These are phyloP conservation scores for Protosalanx chinensis DNA, from an alignment of 2,797 vertebrate genomes.

Conservation along the genomic window DNA sequence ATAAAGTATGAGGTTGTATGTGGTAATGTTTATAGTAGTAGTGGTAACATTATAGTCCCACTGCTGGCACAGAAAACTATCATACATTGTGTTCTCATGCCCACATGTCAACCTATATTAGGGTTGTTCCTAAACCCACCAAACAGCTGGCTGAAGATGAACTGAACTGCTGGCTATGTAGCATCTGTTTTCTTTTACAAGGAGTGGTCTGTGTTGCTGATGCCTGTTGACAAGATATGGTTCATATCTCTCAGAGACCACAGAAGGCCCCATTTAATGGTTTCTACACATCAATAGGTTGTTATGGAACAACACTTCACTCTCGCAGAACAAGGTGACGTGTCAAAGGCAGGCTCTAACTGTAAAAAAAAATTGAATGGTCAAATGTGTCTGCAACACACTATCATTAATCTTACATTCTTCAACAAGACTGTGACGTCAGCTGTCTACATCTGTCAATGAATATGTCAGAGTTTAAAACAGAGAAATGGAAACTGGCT, in stretches of 20 bases:
- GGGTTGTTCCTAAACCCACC: slow-evolving; percentile 47
- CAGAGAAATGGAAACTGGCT: neutral
- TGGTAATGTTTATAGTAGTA: neutral
- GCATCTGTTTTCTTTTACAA: slow-evolving; percentile 50
- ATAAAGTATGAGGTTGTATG: neutral
- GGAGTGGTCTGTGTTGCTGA: slow-evolving; percentile 51
- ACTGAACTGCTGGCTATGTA: slow-evolving; percentile 30
- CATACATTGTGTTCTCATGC: slow-evolving; percentile 2
- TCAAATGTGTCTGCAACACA: neutral
- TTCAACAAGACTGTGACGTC: neutral
- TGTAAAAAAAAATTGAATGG: neutral
- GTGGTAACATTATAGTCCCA: no score
- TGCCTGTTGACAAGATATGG: slow-evolving; percentile 53
- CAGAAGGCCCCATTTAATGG: slow-evolving; percentile 3
- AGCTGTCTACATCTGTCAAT: neutral
- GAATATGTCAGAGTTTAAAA: neutral
- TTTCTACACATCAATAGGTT: neutral
- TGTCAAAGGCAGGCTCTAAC: slow-evolving; percentile 30
- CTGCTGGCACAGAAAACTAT: neutral
- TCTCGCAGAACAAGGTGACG: slow-evolving; percentile 1
- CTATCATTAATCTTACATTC: neutral
- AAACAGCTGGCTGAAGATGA: slow-evolving; percentile 57
- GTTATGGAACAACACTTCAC: slow-evolving; percentile 32
- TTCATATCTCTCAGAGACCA: slow-evolving; percentile 36
- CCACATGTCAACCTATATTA: slow-evolving; percentile 47